Conservation (phyloP, 2,888 invertebrate species). For the Sarcophaga rosellei region DNA sequence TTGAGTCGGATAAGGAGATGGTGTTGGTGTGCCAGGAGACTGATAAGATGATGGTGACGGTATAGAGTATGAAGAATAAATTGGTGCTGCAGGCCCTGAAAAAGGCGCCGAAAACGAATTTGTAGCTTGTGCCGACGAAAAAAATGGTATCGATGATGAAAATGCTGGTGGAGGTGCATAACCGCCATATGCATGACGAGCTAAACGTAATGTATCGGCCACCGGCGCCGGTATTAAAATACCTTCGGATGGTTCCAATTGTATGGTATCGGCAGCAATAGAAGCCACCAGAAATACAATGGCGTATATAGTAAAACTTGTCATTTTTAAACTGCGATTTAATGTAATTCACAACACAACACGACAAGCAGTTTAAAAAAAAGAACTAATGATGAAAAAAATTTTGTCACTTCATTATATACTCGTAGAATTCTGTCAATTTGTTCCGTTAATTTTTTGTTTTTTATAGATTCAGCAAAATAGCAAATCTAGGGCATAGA, state of each 20-base stretch:
- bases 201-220: conserved; percentile 74
- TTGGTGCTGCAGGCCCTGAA: conserved; percentile 64
- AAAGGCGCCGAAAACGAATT: conserved; percentile 49
- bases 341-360: background rate
- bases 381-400: conserved; percentile 31
- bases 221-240: conserved; percentile 78
- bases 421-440: conserved; percentile 5
- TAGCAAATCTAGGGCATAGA: conserved; percentile 27
- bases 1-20: conserved; percentile 49
- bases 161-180: conserved; percentile 63
- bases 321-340: conserved; percentile 25
- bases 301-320: conserved; percentile 10
- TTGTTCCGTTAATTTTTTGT: background rate
- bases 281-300: conserved; percentile 16
- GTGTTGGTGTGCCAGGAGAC: conserved; percentile 59
- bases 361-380: background rate
- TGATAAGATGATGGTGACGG: conserved; percentile 66
- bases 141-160: conserved; percentile 66
- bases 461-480: conserved; percentile 47
- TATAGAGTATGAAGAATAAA: conserved; percentile 51
- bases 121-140: conserved; percentile 63
- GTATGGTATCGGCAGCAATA: conserved; percentile 72
- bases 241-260: conserved; percentile 76
- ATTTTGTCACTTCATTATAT: conserved; percentile 46
- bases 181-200: conserved; percentile 56